These are phyloP conservation scores for Caradrina clavipalpis DNA, from an alignment of 2,888 invertebrate species.

Conservation along the genomic window DNA sequence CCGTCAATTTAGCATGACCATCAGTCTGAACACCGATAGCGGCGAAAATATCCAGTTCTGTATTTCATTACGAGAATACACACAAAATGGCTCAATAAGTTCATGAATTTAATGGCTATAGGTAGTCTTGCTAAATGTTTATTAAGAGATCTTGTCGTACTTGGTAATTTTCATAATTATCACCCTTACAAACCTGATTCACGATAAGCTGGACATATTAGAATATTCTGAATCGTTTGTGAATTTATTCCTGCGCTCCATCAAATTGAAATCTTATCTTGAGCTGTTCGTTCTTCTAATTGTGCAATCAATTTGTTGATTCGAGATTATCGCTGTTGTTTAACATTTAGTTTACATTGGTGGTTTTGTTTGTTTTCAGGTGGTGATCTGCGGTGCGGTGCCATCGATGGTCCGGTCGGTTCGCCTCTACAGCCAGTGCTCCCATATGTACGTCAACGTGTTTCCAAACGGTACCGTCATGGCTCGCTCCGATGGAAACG, in stretches of 20 bases:
- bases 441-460: slow-evolving; percentile 92
- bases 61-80: slow-evolving; percentile 55
- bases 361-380: slow-evolving; percentile 79
- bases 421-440: slow-evolving; percentile 93
- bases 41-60: slow-evolving; percentile 55
- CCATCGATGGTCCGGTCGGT: slow-evolving; percentile 93
- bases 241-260: slow-evolving; percentile 50
- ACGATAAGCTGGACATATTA: slow-evolving; percentile 59
- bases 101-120: slow-evolving; percentile 61
- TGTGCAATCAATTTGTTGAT: slow-evolving; percentile 43
- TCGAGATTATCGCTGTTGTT: slow-evolving; percentile 27
- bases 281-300: slow-evolving; percentile 48
- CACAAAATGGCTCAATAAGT: slow-evolving; percentile 63
- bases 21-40: slow-evolving; percentile 64
- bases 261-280: slow-evolving; percentile 56
- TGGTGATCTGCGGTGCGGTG: slow-evolving; percentile 94
- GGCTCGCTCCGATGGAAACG: slow-evolving; percentile 90
- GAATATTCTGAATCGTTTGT: slow-evolving; percentile 53
- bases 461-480: slow-evolving; percentile 92
- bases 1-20: slow-evolving; percentile 76
- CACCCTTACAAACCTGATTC: slow-evolving; percentile 63
- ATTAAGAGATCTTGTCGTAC: slow-evolving; percentile 66
- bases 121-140: slow-evolving; percentile 64
- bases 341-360: slow-evolving; percentile 31
- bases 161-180: slow-evolving; percentile 68